Conservation (phyloP, 2,797 vertebrate species). For the Coluber constrictor region DNA sequence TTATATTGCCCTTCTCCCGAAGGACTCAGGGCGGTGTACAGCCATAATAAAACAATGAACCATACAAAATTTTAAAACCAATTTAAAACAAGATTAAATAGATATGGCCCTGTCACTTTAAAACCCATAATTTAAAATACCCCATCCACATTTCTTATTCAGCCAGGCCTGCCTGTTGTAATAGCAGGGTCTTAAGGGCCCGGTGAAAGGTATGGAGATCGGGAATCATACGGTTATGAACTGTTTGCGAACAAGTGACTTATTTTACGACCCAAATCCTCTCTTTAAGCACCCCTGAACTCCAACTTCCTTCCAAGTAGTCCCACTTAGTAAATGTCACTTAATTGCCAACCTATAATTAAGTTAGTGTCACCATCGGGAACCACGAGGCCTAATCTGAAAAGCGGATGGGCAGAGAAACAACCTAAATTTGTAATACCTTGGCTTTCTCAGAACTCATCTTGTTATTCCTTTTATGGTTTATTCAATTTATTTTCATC, state of each 20-base stretch:
- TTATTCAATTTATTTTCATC: not conserved
- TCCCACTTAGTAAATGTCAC: not conserved
- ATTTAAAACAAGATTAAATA: too few relatives aligned
- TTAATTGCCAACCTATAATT: not conserved
- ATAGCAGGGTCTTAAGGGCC: too few relatives aligned
- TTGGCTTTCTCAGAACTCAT: not conserved
- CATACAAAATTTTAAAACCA: too few relatives aligned
- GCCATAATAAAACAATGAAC: too few relatives aligned
- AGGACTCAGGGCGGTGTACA: too few relatives aligned
- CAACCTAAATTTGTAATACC: not conserved
- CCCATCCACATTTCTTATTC: too few relatives aligned
- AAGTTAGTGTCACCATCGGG: not conserved
- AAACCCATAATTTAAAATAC: too few relatives aligned
- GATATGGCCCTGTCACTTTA: too few relatives aligned
- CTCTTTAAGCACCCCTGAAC: not conserved
- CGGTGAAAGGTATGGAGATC: too few relatives aligned
- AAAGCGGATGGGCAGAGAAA: not conserved
- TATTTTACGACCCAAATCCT: not conserved
- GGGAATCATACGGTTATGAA: not conserved
- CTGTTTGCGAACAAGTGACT: not conserved
- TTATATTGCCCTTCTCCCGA: too few relatives aligned
- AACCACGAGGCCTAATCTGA: not conserved
- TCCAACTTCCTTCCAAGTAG: not conserved
- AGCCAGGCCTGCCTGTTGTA: too few relatives aligned
- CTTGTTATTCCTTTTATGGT: not conserved